Evolutionary conservation across 2,797 vertebrate species (phyloP).

Genomic region (Falco peregrinus): DNA sequence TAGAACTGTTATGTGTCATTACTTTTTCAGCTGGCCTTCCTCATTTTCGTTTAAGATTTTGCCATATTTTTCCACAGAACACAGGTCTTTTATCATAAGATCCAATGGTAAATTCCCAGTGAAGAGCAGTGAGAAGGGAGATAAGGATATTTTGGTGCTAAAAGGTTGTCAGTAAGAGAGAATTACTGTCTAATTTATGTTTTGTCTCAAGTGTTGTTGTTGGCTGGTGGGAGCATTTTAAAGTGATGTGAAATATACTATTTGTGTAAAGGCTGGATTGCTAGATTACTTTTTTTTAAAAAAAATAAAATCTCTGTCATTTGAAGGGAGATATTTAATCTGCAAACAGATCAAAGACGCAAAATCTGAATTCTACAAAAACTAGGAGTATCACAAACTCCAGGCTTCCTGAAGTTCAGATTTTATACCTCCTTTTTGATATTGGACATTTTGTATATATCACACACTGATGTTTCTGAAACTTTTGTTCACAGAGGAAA

Average conservation of each 20-base stretch:
- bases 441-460: background rate
- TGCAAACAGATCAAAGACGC: background rate
- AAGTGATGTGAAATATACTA: background rate
- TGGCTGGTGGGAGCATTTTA: background rate
- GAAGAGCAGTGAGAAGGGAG: background rate
- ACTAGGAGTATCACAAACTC: background rate
- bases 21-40: background rate
- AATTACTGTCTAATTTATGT: background rate
- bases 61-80: background rate
- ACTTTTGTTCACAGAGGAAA: background rate
- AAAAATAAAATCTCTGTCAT: rapidly evolving
- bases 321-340: background rate
- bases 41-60: background rate
- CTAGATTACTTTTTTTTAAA: background rate
- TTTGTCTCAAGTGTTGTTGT: background rate
- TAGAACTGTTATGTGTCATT: background rate
- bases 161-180: background rate
- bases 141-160: background rate
- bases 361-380: background rate
- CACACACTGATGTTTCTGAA: background rate
- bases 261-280: background rate
- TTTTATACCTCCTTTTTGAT: background rate
- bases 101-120: background rate
- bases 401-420: background rate
- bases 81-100: background rate